Base-by-base conservation (phyloP, 2,113 vertebrate species). In the Vanacampus margaritifer region DNA sequence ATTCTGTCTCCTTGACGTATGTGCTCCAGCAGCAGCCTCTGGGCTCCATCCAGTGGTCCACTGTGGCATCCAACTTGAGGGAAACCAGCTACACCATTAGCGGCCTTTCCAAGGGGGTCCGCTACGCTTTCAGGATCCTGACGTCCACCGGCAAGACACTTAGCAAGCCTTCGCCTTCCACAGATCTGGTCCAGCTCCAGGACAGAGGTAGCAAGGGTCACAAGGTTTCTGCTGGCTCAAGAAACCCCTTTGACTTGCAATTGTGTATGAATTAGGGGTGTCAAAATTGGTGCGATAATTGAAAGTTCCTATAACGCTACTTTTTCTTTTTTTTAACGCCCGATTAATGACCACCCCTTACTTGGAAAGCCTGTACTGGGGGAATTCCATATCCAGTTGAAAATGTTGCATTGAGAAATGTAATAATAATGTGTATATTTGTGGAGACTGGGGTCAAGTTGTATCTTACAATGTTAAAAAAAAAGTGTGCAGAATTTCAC, bases 1-100 rank as follows among this genome's bases (percentile, higher is more conserved):
- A 96, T 60, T 79, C 88, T 0, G 81, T 83, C 10, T 89, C 92
- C 0, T 78, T 98, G 86, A 92, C 93, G 6, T 98, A 96, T 10
- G 82, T 92, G 2, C 89, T 98, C 57, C 96, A 98, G 88, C 95
- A 96, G 88, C 96, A 98, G 85, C 88, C 94, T 62, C 70, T 97
- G 78, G 96, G 95, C 62, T 94, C 93, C 0, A 93, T 88, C 61
- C 95, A 98, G 83, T 98, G 96, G 97, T 93, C 90, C 0, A 90
- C 90, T 0, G 87, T 95, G 69, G 94, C 87, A 5, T 84, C 92
- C 0, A 93, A 91, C 3, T 85, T 98, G 76, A 91, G 46, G 76
- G 91, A 94, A 46, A 94, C 93, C 8, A 82, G 62, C 57, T 94
- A 94, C 87, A 92, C 89, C 0, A 85, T 94, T 76, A 84, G 80